Percentiles rank a stretch among this genome's conserved stretches.
These are phyloP conservation scores for Uloborus plumipes DNA, from an alignment of 2,888 invertebrate species.

Conservation along the genomic window DNA sequence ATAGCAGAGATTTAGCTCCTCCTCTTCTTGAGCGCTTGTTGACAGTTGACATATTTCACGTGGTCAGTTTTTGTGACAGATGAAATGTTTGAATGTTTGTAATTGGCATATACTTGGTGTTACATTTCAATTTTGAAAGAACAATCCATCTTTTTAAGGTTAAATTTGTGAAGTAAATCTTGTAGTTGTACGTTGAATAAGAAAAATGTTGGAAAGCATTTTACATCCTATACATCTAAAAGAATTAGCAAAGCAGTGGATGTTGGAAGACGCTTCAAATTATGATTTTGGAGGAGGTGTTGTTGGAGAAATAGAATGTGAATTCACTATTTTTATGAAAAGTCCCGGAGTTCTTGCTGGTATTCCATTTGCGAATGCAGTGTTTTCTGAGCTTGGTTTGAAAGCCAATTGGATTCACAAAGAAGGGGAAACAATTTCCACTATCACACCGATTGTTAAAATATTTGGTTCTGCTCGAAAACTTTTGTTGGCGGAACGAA, in stretches of 20 bases:
- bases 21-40: too few relatives aligned
- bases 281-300: constrained; percentile 62
- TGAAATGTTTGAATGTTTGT: too few relatives aligned
- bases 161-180: too few relatives aligned
- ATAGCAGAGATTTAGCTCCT: too few relatives aligned
- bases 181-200: too few relatives aligned
- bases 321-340: constrained; percentile 65
- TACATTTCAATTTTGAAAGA: too few relatives aligned
- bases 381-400: constrained; percentile 71
- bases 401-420: constrained; percentile 69
- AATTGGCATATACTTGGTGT: too few relatives aligned
- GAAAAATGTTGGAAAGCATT: constrained; percentile 31
- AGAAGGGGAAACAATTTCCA: constrained; percentile 69
- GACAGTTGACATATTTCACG: too few relatives aligned
- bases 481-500: constrained; percentile 72
- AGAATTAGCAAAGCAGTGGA: constrained; percentile 62
- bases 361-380: constrained; percentile 71
- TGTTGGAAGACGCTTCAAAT: constrained; percentile 64
- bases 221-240: constrained; percentile 63
- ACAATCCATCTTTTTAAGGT: too few relatives aligned
- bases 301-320: constrained; percentile 18
- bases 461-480: constrained; percentile 71
- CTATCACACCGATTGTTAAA: constrained; percentile 68
- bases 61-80: too few relatives aligned
- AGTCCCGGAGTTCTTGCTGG: constrained; percentile 71